Evolutionary conservation across 2,113 vertebrate species (phyloP).

Genomic region (Gracilinanus agilis): DNA sequence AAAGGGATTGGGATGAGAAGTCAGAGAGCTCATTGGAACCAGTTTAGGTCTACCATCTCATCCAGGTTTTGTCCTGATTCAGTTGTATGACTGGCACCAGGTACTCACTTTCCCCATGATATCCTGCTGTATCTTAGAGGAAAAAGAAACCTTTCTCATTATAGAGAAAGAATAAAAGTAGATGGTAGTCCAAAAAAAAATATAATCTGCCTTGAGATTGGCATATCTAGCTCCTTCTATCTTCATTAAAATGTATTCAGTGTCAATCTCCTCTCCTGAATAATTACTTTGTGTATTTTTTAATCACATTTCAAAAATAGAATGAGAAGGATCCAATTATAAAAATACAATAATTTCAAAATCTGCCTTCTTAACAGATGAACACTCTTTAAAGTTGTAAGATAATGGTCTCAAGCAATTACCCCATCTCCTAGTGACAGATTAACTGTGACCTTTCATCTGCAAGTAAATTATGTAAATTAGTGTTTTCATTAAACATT

Average conservation of each 20-base stretch:
- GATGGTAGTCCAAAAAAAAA: not conserved
- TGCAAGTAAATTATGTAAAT: constrained; percentile 79
- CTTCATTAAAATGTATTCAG: not conserved
- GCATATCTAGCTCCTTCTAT: not conserved
- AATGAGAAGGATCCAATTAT: constrained; percentile 57
- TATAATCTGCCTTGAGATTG: not conserved
- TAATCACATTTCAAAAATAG: constrained; percentile 66
- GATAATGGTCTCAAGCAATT: constrained; percentile 77
- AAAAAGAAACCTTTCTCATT: not conserved
- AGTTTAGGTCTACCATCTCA: not conserved
- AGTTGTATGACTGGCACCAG: not conserved
- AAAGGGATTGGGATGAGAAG: not conserved
- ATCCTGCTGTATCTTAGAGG: not conserved
- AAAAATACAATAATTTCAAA: constrained; percentile 73
- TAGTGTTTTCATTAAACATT: constrained; percentile 81
- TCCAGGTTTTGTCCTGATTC: not conserved
- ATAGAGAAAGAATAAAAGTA: not conserved
- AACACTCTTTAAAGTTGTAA: constrained; percentile 65
- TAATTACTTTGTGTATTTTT: not conserved
- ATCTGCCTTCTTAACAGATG: constrained; percentile 69
- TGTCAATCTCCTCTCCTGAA: constrained; percentile 5
- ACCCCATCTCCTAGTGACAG: constrained; percentile 69
- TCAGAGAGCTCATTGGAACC: not conserved
- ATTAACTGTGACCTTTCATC: constrained; percentile 75
- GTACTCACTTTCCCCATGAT: not conserved